Evolutionary conservation across 2,113 vertebrate genomes (phyloP).

Genomic region (Psephotus haematonotus): DNA sequence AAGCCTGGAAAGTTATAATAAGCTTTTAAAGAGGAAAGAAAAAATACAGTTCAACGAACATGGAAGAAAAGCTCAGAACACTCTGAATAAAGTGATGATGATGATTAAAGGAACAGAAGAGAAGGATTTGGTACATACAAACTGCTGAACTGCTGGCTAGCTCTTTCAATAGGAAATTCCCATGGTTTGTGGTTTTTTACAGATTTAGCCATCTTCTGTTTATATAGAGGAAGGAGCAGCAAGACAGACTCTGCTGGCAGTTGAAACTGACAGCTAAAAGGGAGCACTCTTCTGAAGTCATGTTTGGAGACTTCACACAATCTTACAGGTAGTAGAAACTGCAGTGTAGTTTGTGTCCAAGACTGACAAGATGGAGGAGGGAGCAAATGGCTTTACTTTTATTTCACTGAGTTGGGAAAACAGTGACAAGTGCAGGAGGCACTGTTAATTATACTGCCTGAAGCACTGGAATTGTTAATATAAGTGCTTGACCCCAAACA

Average conservation of each 20-base stretch:
- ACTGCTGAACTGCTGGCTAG: neutral
- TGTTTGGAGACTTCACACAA: neutral
- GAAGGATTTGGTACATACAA: neutral
- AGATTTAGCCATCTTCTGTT: neutral
- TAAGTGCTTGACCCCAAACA: constrained; percentile 16
- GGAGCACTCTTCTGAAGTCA: neutral
- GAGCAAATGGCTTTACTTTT: neutral
- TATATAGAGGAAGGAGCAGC: neutral
- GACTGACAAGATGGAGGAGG: neutral
- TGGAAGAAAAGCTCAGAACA: neutral
- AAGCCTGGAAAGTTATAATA: neutral
- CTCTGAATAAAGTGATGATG: neutral
- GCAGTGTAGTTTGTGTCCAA: neutral
- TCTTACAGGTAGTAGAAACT: neutral
- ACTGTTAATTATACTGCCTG: constrained; percentile 30
- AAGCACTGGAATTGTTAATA: constrained; percentile 24
- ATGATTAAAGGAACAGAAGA: neutral
- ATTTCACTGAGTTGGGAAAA: neutral
- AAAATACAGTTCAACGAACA: neutral
- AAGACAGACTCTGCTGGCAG: neutral
- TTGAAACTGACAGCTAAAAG: neutral
- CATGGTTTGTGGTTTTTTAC: neutral
- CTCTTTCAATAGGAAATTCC: neutral
- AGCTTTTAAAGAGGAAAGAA: neutral
- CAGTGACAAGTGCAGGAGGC: neutral